A percentile compares a stretch with the other conserved stretches of the same genome.
Conservation (phyloP, 2,797 vertebrate species). For the Uromys caudimaculatus region DNA sequence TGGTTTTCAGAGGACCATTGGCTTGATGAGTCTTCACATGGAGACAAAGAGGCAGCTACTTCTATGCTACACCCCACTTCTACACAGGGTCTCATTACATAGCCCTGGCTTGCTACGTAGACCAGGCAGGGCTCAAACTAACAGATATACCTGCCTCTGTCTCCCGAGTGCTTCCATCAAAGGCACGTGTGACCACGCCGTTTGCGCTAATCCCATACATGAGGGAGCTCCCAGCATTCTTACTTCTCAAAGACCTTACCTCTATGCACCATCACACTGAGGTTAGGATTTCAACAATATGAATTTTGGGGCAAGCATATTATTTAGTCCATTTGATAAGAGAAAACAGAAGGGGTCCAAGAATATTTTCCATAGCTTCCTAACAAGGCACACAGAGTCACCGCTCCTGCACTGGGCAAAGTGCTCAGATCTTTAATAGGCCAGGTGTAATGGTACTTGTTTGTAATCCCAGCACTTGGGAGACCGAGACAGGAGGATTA, state of each 20-base stretch:
- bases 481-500: neutral
- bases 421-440: slow-evolving; percentile 14
- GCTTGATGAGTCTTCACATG: neutral
- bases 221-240: neutral
- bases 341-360: neutral
- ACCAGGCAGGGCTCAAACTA: too few relatives aligned
- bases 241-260: neutral
- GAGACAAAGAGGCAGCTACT: neutral
- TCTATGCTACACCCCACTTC: too few relatives aligned
- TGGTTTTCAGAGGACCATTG: neutral
- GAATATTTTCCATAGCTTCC: slow-evolving; percentile 76
- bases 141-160: neutral
- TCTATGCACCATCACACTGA: neutral
- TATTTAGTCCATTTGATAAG: neutral
- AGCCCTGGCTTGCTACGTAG: neutral
- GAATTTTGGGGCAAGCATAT: neutral
- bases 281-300: neutral
- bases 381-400: slow-evolving; percentile 4
- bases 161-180: neutral
- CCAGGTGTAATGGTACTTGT: neutral
- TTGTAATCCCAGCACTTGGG: too few relatives aligned
- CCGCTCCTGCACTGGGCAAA: neutral
- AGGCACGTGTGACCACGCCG: neutral
- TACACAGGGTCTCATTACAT: neutral
- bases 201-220: neutral